These are phyloP conservation scores for Cryptocephalus primarius DNA, from an alignment of 2,888 invertebrate species.

Conservation along the genomic window DNA sequence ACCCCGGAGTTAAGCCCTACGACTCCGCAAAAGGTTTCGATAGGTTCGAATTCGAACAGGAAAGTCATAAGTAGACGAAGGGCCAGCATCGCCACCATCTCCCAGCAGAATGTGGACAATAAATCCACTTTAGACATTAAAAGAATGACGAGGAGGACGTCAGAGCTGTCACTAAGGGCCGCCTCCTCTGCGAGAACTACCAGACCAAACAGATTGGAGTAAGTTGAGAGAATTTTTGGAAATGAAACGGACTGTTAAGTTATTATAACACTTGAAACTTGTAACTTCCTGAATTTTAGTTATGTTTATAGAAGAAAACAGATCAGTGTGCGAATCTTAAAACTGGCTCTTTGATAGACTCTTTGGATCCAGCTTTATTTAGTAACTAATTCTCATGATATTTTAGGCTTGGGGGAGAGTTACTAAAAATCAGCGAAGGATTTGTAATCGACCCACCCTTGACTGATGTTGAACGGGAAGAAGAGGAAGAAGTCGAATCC, in stretches of 20 bases:
- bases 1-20: constrained; percentile 10
- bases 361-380: too few species aligned
- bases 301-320: too few species aligned
- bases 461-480: constrained; percentile 6
- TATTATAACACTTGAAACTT: too few species aligned
- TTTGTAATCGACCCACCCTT: constrained; percentile 8
- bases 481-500: constrained; percentile 8
- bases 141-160: constrained; percentile 28
- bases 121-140: constrained; percentile 9
- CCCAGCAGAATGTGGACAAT: constrained; percentile 27
- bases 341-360: too few species aligned
- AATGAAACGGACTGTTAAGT: too few species aligned
- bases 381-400: not conserved
- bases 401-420: constrained; percentile 31
- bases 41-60: constrained; percentile 10
- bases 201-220: constrained; percentile 38
- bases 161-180: constrained; percentile 28
- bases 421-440: constrained; percentile 34
- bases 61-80: constrained; percentile 37
- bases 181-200: constrained; percentile 25
- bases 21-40: constrained; percentile 4
- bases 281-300: too few species aligned
- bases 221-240: constrained; percentile 11
- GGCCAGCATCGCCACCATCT: constrained; percentile 44
- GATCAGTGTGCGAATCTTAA: too few species aligned